Percentiles rank a stretch among this genome's conserved stretches.
These are phyloP conservation scores for Microctonus aethiopoides DNA, from an alignment of 2,888 invertebrate species.

Conservation along the genomic window DNA sequence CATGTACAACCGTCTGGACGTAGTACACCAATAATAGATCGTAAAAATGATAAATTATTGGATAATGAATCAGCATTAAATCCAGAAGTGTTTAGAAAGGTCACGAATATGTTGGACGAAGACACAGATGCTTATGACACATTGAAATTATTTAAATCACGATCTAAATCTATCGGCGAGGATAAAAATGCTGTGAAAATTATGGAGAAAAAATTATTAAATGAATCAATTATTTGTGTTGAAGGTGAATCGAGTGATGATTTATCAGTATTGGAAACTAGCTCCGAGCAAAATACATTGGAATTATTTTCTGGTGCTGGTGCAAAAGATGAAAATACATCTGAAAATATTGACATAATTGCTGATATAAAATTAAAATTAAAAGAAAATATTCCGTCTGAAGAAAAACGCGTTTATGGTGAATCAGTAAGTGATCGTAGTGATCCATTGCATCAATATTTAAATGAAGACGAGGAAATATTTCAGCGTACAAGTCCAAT, in stretches of 20 bases:
- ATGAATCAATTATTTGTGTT: neutral
- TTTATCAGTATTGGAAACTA: constrained; percentile 15
- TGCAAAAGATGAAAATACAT: constrained; percentile 19
- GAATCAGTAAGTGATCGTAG: constrained; percentile 81
- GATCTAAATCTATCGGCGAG: constrained; percentile 27
- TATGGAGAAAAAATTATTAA: constrained; percentile 5
- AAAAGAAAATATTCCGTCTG: constrained; percentile 50
- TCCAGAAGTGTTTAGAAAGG: constrained; percentile 48
- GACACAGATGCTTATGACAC: constrained; percentile 60
- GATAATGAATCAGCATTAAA: constrained; percentile 39
- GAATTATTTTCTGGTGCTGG: constrained; percentile 42
- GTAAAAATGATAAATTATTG: neutral
- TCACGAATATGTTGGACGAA: constrained; percentile 52
- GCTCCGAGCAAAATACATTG: constrained; percentile 39
- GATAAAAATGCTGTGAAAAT: neutral
- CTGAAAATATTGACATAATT: constrained; percentile 5
- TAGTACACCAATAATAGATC: constrained; percentile 35
- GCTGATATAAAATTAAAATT: constrained; percentile 13
- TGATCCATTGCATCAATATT: constrained; percentile 80
- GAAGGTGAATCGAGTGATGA: constrained; percentile 28
- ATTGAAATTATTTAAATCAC: constrained; percentile 59
- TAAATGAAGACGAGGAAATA: constrained; percentile 66
- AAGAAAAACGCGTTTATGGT: constrained; percentile 65
- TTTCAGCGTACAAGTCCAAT: constrained; percentile 57
- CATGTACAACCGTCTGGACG: constrained; percentile 33